These are phyloP conservation scores for Rhinichthys osculus DNA, from an alignment of 2,797 vertebrate genomes.

Conservation along the genomic window DNA sequence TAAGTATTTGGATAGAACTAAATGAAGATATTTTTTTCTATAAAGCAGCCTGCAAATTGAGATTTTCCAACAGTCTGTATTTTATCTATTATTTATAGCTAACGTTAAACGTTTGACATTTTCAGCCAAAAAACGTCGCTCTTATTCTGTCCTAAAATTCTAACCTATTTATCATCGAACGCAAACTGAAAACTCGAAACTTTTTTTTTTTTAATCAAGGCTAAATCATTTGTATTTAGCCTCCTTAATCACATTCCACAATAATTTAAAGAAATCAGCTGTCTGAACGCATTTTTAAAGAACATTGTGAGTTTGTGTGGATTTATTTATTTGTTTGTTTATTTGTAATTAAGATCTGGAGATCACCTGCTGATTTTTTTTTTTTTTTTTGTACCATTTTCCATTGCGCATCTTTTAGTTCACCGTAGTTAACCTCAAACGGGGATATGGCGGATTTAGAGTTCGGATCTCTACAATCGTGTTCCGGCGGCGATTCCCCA, in stretches of 20 bases:
- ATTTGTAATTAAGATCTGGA: neutral
- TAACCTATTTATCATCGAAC: neutral
- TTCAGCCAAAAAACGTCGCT: neutral
- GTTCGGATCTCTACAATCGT: constrained; percentile 5
- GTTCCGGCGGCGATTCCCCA: neutral
- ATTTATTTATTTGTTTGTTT: neutral
- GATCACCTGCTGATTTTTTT: neutral
- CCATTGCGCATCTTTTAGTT: neutral
- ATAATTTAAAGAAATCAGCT: neutral
- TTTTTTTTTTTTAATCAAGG: neutral
- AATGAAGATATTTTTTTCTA: neutral
- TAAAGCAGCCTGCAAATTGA: neutral
- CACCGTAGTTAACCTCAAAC: neutral
- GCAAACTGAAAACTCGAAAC: neutral
- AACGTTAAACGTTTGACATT: neutral
- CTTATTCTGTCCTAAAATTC: neutral
- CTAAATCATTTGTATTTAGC: neutral
- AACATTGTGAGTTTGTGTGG: neutral
- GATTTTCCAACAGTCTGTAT: neutral
- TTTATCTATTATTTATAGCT: neutral
- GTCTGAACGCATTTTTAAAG: neutral
- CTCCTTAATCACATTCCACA: neutral
- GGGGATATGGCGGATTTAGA: constrained; percentile 34
- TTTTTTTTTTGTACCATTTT: neutral
- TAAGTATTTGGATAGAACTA: neutral